These are phyloP conservation scores for Pteria penguin DNA, from an alignment of 2,888 invertebrate species.

Conservation along the genomic window DNA sequence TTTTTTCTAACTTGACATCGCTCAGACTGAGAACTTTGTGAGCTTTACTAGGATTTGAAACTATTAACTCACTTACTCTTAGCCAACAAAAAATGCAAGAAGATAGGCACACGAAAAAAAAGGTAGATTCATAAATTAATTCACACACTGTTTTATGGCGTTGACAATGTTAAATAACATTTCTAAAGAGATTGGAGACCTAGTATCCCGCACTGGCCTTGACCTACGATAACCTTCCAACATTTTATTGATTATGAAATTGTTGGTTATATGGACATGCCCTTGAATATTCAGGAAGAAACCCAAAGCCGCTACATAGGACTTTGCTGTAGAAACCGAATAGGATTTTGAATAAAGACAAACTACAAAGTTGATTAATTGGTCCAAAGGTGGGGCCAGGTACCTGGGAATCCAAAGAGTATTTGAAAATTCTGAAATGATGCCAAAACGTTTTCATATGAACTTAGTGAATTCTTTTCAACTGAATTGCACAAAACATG, in stretches of 20 bases:
- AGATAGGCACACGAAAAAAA: not conserved
- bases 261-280: not conserved
- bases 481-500: not conserved
- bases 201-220: not conserved
- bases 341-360: not conserved
- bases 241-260: not conserved
- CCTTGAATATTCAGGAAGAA: not conserved
- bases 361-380: not conserved
- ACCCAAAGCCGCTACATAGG: not conserved
- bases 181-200: not conserved
- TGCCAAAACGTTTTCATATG: not conserved
- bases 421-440: not conserved
- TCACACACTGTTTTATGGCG: no score
- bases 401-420: not conserved
- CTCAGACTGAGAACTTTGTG: no score
- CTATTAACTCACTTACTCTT: conserved; percentile 2
- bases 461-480: not conserved
- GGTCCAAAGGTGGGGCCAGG: not conserved
- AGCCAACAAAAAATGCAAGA: no score
- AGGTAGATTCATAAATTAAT: no score
- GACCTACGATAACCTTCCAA: not conserved
- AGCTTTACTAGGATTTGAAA: not conserved
- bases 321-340: not conserved
- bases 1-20: no score
- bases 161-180: not conserved